A percentile compares a stretch with the other conserved stretches of the same genome.
Conservation (phyloP, 2,797 vertebrate species). For the Fratercula arctica region DNA sequence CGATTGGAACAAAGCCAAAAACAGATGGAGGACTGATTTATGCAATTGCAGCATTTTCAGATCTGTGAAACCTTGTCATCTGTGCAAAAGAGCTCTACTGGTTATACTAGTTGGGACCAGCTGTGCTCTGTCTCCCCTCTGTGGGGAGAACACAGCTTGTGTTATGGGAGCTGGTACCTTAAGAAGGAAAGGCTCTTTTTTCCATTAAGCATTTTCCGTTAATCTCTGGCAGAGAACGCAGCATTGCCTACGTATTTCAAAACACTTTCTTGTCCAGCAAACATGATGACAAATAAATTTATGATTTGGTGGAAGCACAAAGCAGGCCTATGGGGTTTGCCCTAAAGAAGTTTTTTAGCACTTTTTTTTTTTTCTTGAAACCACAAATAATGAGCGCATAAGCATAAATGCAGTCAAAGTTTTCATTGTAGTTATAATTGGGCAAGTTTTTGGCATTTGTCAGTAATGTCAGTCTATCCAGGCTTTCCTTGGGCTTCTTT, state of each 20-base stretch:
- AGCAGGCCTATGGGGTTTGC: background rate
- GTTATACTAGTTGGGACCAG: background rate
- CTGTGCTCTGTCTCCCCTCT: background rate
- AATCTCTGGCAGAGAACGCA: background rate
- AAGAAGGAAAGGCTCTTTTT: background rate
- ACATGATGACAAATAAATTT: background rate
- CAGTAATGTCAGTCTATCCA: background rate
- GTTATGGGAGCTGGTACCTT: background rate
- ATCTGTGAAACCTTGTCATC: background rate
- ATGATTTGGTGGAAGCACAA: background rate
- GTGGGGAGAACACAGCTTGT: background rate
- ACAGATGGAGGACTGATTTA: background rate
- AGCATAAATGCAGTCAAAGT: background rate
- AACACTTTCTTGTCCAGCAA: background rate
- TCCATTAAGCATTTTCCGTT: background rate
- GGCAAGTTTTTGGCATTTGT: background rate
- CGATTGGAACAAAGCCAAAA: background rate
- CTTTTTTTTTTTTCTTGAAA: background rate
- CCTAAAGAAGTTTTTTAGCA: background rate
- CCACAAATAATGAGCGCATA: background rate
- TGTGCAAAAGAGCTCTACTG: background rate
- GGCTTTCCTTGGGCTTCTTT: background rate
- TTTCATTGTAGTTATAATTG: background rate
- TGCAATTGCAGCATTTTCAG: background rate
- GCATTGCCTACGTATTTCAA: background rate